Conservation (phyloP, 1,140 invertebrate species). For the Ylistrum balloti region DNA sequence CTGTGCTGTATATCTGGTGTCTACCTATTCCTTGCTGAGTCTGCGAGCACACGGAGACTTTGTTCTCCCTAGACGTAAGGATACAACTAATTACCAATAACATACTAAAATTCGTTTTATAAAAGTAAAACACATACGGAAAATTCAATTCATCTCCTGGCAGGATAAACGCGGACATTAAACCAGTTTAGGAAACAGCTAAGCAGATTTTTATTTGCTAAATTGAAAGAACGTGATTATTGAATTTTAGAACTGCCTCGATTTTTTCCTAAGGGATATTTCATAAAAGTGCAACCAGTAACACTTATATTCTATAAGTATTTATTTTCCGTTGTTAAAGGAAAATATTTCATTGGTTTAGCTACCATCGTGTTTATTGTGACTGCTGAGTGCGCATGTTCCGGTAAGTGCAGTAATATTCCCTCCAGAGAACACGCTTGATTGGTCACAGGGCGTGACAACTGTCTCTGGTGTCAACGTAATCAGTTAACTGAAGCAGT, state of each 20-base stretch:
- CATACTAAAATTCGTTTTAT: background rate
- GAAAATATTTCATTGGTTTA: background rate
- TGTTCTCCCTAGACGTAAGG: background rate
- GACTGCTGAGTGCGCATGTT: background rate
- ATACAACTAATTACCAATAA: background rate
- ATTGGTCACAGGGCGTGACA: conserved; percentile 2
- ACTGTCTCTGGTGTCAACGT: background rate
- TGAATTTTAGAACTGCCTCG: background rate
- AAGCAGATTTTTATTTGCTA: background rate
- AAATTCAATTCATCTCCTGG: background rate
- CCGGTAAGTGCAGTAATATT: background rate
- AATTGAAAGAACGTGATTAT: background rate
- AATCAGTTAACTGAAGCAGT: background rate
- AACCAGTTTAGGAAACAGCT: background rate
- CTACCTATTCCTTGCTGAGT: too few relatives aligned
- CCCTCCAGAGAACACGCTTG: background rate
- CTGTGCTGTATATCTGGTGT: too few relatives aligned
- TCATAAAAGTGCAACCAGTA: background rate
- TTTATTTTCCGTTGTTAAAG: background rate
- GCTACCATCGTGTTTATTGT: background rate
- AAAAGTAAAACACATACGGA: background rate
- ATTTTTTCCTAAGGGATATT: background rate
- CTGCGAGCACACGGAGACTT: too few relatives aligned
- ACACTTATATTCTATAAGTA: background rate
- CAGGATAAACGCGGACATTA: background rate